Conservation (phyloP, 1,140 invertebrate genomes). For the Drosophila kurseongensis region DNA sequence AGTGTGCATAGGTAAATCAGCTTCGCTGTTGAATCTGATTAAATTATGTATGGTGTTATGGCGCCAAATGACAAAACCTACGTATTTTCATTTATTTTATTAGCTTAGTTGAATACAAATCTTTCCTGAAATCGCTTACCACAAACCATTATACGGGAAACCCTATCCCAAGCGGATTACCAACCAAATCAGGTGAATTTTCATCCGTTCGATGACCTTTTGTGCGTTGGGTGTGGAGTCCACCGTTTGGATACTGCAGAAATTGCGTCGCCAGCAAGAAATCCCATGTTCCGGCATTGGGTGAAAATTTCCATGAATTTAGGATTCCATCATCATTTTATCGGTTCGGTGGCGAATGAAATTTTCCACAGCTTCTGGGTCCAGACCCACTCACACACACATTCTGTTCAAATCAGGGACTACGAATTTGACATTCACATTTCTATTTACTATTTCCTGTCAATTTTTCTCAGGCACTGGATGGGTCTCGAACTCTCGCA, state of each 20-base stretch:
- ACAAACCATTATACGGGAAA: slow-evolving; percentile 4
- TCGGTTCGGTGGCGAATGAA: slow-evolving; percentile 6
- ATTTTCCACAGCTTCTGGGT: not conserved
- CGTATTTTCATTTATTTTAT: slow-evolving; percentile 1
- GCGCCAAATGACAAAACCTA: not conserved
- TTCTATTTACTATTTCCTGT: slow-evolving; percentile 54
- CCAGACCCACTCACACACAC: not conserved
- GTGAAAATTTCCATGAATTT: slow-evolving; percentile 13
- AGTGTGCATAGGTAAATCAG: slow-evolving; percentile 6
- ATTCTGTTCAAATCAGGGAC: slow-evolving; percentile 6
- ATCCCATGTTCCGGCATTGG: not conserved
- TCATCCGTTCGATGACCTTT: slow-evolving; percentile 3
- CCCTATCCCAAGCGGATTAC: slow-evolving; percentile 2
- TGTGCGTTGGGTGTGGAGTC: not conserved
- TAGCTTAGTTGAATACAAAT: slow-evolving; percentile 8
- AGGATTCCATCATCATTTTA: slow-evolving; percentile 11
- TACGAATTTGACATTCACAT: slow-evolving; percentile 20
- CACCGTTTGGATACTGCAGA: not conserved
- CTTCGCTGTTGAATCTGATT: not conserved
- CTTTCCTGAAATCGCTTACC: slow-evolving; percentile 8
- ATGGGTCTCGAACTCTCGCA: not conserved
- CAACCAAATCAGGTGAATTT: not conserved
- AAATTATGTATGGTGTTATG: slow-evolving; percentile 8
- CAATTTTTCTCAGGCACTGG: slow-evolving; percentile 41
- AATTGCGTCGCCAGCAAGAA: slow-evolving; percentile 8